Evolutionary conservation across 2,888 invertebrate genomes (phyloP), one percentile per base, ranked within the genome.

Genomic region (Ophioninae sp.): DNA sequence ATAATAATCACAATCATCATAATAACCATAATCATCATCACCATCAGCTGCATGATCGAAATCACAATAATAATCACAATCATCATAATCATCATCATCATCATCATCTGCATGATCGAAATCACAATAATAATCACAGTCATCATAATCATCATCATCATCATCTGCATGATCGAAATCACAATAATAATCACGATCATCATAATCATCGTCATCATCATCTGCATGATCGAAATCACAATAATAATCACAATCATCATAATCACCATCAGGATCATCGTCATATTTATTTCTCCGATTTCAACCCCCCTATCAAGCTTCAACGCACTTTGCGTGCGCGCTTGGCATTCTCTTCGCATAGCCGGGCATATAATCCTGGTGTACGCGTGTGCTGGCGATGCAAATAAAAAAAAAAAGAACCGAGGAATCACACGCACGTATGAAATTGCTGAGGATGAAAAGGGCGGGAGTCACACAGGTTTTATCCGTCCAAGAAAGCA

Each of bases 201-300:
- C 1, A 30, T 30, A 1, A 30, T 30, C 30, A 30, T 30, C 30
- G 3, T 30, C 81, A 30, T 30, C 30, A 30, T 30, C 30, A 30
- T 30, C 30, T 30, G 30, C 30, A 30, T 30, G 30, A 30, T 30
- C 30, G 30, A 30, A 30, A 30, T 30, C 30, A 30, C 30, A 30
- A 30, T 30, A 3, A 30, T 30, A 30, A 30, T 30, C 30, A 30
- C 30, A 30, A 30, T 30, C 30, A 30, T 30, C 30, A 30, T 30
- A 30, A 30, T 30, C 30, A 3, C 30, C 30, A 30, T 3, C 30
- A 30, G 30, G 30, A 30, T 30, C 75, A 22, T 69, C 67, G 37
- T 74, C 67, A 44, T 82, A 78, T 72, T 63, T 41, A 79, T 76
- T 78, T 67, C 59, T 71, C 67, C 79, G 74, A 77, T 51, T 71